Conservation (phyloP, 2,888 invertebrate genomes). For the Hypomecis atomaria region DNA sequence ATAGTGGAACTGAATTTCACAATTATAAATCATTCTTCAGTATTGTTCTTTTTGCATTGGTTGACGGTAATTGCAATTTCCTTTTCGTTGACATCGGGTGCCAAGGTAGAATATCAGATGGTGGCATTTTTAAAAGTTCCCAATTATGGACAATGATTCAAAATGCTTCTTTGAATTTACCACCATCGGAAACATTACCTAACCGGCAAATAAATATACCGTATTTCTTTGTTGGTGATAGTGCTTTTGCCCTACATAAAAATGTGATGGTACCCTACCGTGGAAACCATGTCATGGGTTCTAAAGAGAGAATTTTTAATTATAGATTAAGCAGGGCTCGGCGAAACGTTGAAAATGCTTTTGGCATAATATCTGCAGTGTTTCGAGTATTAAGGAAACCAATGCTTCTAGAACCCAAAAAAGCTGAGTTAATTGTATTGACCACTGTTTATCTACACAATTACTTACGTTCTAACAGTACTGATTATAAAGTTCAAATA, state of each 20-base stretch:
- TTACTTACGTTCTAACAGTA: conserved; percentile 4
- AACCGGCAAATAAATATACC: conserved; percentile 19
- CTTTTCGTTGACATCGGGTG: conserved; percentile 23
- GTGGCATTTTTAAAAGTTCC: conserved; percentile 12
- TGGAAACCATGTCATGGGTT: conserved; percentile 14
- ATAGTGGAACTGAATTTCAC: conserved; percentile 26
- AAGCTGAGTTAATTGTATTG: conserved; percentile 5
- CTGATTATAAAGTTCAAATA: conserved; percentile 5
- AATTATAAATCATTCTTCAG: conserved; percentile 30
- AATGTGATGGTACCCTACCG: conserved; percentile 15
- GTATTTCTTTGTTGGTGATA: conserved; percentile 17
- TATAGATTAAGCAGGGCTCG: conserved; percentile 13
- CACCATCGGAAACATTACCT: conserved; percentile 19
- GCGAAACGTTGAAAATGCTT: conserved; percentile 14
- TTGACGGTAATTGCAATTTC: conserved; percentile 27
- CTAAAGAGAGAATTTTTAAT: conserved; percentile 10
- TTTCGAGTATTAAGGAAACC: conserved; percentile 18
- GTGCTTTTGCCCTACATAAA: conserved; percentile 16
- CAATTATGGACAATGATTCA: conserved; percentile 21
- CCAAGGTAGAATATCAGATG: conserved; percentile 31
- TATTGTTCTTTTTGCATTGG: conserved; percentile 27
- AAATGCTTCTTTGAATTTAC: conserved; percentile 27
- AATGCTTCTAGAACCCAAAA: conserved; percentile 12
- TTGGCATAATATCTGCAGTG: conserved; percentile 9
- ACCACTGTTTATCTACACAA: conserved; percentile 4